Evolutionary conservation across 2,797 vertebrate genomes (phyloP).

Genomic region (Nasua narica): DNA sequence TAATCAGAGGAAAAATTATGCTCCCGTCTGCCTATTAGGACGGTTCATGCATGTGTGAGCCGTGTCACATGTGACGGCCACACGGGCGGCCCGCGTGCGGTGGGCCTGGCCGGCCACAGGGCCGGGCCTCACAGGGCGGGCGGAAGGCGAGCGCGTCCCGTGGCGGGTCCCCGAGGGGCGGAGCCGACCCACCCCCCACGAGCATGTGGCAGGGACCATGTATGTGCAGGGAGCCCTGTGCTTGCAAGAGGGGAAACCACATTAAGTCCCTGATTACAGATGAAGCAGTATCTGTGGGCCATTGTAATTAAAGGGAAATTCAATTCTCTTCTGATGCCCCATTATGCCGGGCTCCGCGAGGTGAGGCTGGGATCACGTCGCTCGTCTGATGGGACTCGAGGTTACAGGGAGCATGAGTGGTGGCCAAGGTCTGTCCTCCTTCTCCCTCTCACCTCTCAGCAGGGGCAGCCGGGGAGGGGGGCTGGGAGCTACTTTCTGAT

Average conservation of each 20-base stretch:
- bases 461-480: fast-evolving
- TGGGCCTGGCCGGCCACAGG: background rate
- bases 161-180: fast-evolving
- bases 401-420: background rate
- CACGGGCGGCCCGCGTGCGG: fast-evolving
- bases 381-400: background rate
- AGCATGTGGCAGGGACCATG: background rate
- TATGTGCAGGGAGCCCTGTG: background rate
- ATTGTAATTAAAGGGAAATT: constrained; percentile 87
- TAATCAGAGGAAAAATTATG: constrained; percentile 90
- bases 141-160: fast-evolving
- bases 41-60: constrained; percentile 70
- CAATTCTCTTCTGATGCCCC: constrained; percentile 85
- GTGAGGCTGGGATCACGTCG: background rate
- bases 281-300: constrained; percentile 86
- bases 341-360: constrained; percentile 72
- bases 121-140: fast-evolving
- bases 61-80: background rate
- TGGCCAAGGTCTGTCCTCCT: background rate
- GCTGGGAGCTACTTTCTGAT: fast-evolving
- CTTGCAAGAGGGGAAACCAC: constrained; percentile 46
- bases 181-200: background rate
- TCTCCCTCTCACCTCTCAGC: background rate
- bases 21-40: constrained; percentile 87
- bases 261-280: constrained; percentile 83